Evolutionary conservation across 1,140 invertebrate species (phyloP), one percentile per base, ranked within the genome.

Genomic region (Zaprionus camerounensis): DNA sequence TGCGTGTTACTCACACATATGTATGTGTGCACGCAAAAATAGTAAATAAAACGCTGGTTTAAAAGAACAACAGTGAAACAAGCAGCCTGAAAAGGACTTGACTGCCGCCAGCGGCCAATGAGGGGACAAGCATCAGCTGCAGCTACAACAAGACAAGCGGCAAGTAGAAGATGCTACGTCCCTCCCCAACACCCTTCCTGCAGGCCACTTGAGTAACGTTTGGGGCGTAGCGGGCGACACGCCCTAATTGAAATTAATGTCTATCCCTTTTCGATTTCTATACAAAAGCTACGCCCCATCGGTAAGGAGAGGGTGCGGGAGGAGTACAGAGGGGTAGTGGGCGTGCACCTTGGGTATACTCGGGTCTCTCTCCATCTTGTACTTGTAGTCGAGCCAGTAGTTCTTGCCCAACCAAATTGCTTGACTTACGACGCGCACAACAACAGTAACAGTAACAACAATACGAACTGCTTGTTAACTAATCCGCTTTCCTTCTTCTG

Each of bases 211-310:
- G 51, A 77, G 67, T 64, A 71, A 80, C 55, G 59, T 67, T 56
- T 67, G 78, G 67, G 81, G 83, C 74, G 74, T 74, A 75, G 51
- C 38, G 31, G 51, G 72, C 63, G 63, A 72, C 77, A 71, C 63
- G 81, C 79, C 81, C 51, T 90, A 91, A 90, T 90, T 85, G 86
- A 90, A 82, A 90, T 90, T 90, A 90, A 90, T 90, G 85, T 85
- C 67, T 73, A 84, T 82, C 85, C 86, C 76, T 80, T 90, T 90
- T 90, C 85, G 68, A 85, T 90, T 79, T 76, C 67, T 72, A 81
- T 64, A 58, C 78, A 70, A 61, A 56, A 24, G 44, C 44, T 49
- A 49, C 44, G 44, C 44, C 44, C 44, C 44, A 49, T 20, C 44
- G 44, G n/a, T 49, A 20, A 49, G n/a, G 17, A 6, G 38, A n/a